Evolutionary conservation across 2,888 invertebrate species (phyloP), one percentile per base, ranked within the genome.

Genomic region (Prionchulus punctatus): DNA sequence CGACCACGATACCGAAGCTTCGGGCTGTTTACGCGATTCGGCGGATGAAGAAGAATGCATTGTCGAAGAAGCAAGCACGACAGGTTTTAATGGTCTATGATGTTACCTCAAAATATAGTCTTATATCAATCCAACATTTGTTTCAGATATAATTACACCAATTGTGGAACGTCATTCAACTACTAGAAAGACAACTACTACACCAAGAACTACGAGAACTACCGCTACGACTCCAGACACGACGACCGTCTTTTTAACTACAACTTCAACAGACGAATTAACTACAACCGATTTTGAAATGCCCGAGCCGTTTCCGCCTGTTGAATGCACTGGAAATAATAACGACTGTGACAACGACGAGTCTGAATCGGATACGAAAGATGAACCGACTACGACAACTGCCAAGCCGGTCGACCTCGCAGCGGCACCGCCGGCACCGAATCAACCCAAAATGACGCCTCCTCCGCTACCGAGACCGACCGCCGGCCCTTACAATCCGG

Each of bases 401-500:
- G 18, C 47, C 42, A 43, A 4, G 21, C 27, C 23, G 15, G 26
- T n/a, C n/a, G 12, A 15, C 36, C 15, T n/a, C n/a, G n/a, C 42
- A 12, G n/a, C 42, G n/a, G 42, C 12, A 42, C 42, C 42, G 12
- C n/a, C 42, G 12, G 42, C n/a, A n/a, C 42, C 12, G 12, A 12
- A n/a, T 12, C 42, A 12, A 12, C 42, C 12, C 12, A 12, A n/a
- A 12, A 42, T 12, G n/a, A n/a, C 42, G 12, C 42, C n/a, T 12
- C n/a, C 12, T 47, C 12, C 7, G 12, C 45, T 57, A 15, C 54
- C 57, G 43, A 57, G 51, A 21, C 54, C 57, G 50, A 54, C 58
- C 43, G 54, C 56, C 30, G 57, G 42, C 31, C 54, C 53, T 49
- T 59, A 57, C 54, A 58, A 54, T 53, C 60, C 55, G 61, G 67